Conservation (phyloP, 2,113 vertebrate genomes). For the Tyto alba region DNA sequence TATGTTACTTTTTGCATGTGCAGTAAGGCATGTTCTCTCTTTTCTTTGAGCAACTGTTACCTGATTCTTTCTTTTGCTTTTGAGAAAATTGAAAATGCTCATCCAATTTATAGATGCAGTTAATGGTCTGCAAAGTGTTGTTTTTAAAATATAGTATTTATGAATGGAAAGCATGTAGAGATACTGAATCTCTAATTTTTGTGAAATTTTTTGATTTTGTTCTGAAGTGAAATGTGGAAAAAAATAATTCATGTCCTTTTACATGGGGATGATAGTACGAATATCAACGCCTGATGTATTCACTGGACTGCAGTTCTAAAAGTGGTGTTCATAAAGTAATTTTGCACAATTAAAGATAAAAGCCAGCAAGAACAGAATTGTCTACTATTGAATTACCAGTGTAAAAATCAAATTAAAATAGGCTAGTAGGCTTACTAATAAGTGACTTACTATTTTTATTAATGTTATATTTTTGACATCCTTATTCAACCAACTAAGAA, state of each 20-base stretch:
- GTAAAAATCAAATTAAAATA: neutral
- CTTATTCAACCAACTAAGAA: neutral
- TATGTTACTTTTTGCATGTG: neutral
- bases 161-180: neutral
- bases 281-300: neutral
- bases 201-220: neutral
- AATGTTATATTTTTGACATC: neutral
- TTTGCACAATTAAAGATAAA: neutral
- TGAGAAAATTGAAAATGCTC: neutral
- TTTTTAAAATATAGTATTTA: neutral
- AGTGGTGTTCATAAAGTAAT: neutral
- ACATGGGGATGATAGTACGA: neutral
- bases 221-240: neutral
- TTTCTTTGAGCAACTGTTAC: neutral
- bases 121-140: neutral
- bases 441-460: neutral
- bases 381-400: neutral
- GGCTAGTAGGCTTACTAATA: neutral
- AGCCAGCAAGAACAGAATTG: neutral
- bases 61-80: neutral
- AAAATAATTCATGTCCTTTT: neutral
- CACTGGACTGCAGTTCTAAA: neutral
- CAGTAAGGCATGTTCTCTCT: neutral
- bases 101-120: neutral
- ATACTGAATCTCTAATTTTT: neutral